These are phyloP conservation scores for Tyto alba DNA, from an alignment of 2,113 vertebrate genomes.

Conservation along the genomic window DNA sequence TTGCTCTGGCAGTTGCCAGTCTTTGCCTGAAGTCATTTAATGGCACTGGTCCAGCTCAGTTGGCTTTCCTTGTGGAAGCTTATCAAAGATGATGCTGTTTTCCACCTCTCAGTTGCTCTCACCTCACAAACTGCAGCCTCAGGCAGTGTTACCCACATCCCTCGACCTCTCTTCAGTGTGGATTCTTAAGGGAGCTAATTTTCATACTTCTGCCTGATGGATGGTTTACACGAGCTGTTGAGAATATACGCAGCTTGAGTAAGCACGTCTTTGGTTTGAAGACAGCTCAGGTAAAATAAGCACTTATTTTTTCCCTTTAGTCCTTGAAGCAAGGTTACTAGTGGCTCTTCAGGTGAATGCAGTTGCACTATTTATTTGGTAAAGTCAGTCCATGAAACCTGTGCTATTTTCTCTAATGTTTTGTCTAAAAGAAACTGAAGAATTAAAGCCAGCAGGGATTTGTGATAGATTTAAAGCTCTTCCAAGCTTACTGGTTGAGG, in stretches of 20 bases:
- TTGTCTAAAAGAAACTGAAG: not conserved
- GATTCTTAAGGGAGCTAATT: conserved; percentile 21
- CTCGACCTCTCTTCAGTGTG: not conserved
- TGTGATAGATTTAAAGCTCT: not conserved
- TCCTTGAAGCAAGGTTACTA: not conserved
- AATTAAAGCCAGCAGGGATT: not conserved
- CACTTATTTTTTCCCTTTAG: not conserved
- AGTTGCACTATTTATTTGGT: not conserved
- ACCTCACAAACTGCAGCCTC: not conserved
- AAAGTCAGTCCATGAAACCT: not conserved
- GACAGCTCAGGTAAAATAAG: conserved; percentile 3
- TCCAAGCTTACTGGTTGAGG: not conserved
- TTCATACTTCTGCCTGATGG: conserved; percentile 27
- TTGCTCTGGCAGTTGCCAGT: not conserved
- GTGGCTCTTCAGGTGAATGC: not conserved
- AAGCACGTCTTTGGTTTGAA: not conserved
- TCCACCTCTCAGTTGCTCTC: not conserved
- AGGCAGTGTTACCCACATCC: not conserved
- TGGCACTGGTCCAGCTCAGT: not conserved
- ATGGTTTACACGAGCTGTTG: conserved; percentile 13
- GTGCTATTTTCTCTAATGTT: not conserved
- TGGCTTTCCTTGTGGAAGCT: not conserved
- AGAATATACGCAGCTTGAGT: conserved; percentile 11
- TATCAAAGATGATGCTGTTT: conserved; percentile 3
- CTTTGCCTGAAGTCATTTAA: conserved; percentile 3